Conservation (phyloP, 2,888 invertebrate genomes). For the Mongoloraphidia duomilia region DNA sequence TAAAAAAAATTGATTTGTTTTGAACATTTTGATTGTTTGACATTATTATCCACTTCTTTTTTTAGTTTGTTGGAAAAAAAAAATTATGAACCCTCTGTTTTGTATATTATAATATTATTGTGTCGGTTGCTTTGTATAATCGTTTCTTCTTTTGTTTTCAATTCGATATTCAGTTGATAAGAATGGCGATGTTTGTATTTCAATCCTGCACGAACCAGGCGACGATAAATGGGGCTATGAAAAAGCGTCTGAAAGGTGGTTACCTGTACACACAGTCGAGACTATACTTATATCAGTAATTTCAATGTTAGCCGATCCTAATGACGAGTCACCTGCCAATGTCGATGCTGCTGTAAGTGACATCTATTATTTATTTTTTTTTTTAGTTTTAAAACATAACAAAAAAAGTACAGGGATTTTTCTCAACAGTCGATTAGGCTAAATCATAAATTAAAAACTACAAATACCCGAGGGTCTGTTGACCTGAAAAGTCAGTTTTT, state of each 20-base stretch:
- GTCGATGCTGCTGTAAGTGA: slow-evolving; percentile 92
- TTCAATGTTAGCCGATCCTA: slow-evolving; percentile 98
- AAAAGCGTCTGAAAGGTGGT: slow-evolving; percentile 94
- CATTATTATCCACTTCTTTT: background rate
- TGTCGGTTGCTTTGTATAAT: background rate
- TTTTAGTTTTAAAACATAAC: background rate
- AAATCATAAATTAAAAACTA: background rate
- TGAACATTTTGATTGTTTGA: slow-evolving; percentile 16
- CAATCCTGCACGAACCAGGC: slow-evolving; percentile 96
- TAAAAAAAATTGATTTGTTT: too few relatives aligned
- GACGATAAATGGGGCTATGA: slow-evolving; percentile 99
- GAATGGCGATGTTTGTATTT: slow-evolving; percentile 96
- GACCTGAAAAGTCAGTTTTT: too few relatives aligned
- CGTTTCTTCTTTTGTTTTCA: slow-evolving; percentile 4
- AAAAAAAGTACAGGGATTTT: background rate
- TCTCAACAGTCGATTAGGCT: too few relatives aligned
- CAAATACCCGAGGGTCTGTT: too few relatives aligned
- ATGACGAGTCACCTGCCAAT: slow-evolving; percentile 98
- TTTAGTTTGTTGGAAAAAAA: background rate
- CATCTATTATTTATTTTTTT: slow-evolving; percentile 4
- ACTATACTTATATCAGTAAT: slow-evolving; percentile 98
- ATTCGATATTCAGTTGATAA: slow-evolving; percentile 60
- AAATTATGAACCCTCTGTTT: background rate
- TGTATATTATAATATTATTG: background rate
- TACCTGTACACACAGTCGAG: slow-evolving; percentile 97